A percentile compares a stretch with the other conserved stretches of the same genome.
phyloP scores from a whole-genome alignment of 2,888 invertebrate genomes.

The Drosophila yooni region DNA sequence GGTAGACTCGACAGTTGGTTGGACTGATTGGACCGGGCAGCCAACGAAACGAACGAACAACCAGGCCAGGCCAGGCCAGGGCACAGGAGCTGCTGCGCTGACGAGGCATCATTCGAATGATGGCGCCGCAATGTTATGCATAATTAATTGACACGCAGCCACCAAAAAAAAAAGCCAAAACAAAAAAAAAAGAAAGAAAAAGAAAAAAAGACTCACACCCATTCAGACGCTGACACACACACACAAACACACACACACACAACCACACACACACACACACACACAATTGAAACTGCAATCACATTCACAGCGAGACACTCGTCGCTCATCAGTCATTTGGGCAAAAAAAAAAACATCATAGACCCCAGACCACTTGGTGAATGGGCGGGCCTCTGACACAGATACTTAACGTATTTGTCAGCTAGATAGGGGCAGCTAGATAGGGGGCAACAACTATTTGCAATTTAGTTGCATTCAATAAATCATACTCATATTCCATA shows the following conservation, averaged over 20 bases:
- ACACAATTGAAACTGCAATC: constrained; percentile 16
- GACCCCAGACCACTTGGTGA: constrained; percentile 27
- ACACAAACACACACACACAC: not conserved
- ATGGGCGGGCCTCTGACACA: constrained; percentile 33
- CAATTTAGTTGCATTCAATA: not conserved
- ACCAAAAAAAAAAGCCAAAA: not conserved
- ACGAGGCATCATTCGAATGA: constrained; percentile 16
- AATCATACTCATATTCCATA: not conserved
- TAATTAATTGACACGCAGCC: constrained; percentile 58
- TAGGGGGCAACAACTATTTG: not conserved
- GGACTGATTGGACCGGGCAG: not conserved
- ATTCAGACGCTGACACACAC: constrained; percentile 4
- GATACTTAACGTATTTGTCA: constrained; percentile 17
- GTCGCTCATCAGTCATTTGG: constrained; percentile 55
- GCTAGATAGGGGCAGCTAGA: constrained; percentile 1
- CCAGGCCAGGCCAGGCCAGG: not conserved
- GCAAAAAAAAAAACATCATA: constrained; percentile 1
- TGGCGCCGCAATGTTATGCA: constrained; percentile 62
- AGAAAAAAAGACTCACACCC: constrained; percentile 1
- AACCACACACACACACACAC: not conserved
- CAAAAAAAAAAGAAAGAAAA: not conserved
- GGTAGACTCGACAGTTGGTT: not conserved
- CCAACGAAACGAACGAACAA: not conserved
- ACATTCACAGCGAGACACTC: constrained; percentile 33
- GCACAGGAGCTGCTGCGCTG: constrained; percentile 1